Evolutionary conservation across 1,140 invertebrate genomes (phyloP), one percentile per base, ranked within the genome.

Genomic region (Nebria ingens): DNA sequence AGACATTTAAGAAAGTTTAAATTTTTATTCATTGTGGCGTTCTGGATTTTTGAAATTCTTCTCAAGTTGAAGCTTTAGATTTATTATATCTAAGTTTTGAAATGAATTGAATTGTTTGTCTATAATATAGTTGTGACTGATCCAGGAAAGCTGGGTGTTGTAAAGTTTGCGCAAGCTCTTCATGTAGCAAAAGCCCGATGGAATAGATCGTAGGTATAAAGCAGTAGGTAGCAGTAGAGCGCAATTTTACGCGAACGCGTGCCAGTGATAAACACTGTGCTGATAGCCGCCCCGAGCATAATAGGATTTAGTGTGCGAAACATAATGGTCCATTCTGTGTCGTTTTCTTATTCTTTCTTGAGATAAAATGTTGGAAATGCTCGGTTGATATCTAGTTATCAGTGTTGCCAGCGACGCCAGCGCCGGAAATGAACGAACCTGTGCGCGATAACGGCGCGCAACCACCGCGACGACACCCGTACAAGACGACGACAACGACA

Each of bases 321-420:
- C 69, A 71, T 71, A 71, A 71, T 71, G 69, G 69, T 66, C 69
- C 68, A 68, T 71, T 71, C 68, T 69, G 64, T 61, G 68, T 62
- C 69, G 67, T 71, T 71, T 71, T 71, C 69, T 71, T 71, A 71
- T 71, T 71, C 69, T 71, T 69, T 71, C 66, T 68, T 59, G 59
- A 67, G 69, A 71, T 71, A 71, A 71, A 71, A 64, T 65, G 65
- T 61, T 62, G 21, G 67, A 67, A 71, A 69, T 68, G 62, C 65
- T 63, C 60, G 64, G 66, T 9, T 45, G 68, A 71, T 71, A 71
- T 71, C 67, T 69, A 63, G 67, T 70, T 70, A 69, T 69, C 67
- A 68, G 66, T 68, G 66, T 66, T 65, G 67, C 65, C 68, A 69
- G 68, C 66, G 67, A 45, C 57, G 65, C 61, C 57, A 54, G 61